Conservation (phyloP, 1,140 invertebrate species). For the Philaenus spumarius region DNA sequence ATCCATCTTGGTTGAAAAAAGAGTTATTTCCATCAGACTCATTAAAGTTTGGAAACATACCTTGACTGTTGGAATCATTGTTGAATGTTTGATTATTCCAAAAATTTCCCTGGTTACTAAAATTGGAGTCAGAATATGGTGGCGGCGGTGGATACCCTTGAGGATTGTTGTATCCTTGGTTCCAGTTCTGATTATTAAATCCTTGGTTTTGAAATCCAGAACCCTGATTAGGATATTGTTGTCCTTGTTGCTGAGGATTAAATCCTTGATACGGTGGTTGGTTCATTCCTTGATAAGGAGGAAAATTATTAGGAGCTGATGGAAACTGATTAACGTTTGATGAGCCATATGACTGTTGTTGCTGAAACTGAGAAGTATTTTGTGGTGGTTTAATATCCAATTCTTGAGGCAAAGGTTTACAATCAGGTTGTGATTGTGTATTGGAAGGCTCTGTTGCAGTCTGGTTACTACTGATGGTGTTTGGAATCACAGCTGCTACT, state of each 20-base stretch:
- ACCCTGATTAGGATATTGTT: not conserved
- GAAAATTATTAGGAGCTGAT: not conserved
- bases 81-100: slow-evolving; percentile 10
- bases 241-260: slow-evolving; percentile 7
- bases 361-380: slow-evolving; percentile 31
- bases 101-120: not conserved
- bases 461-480: slow-evolving; percentile 1
- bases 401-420: not conserved
- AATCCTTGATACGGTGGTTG: not conserved
- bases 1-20: slow-evolving; percentile 11
- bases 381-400: slow-evolving; percentile 26
- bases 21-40: not conserved
- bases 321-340: slow-evolving; percentile 6
- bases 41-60: slow-evolving; percentile 2
- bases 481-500: slow-evolving; percentile 31
- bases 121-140: too few species aligned
- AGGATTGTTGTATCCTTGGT: too few species aligned
- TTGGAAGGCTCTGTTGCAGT: not conserved
- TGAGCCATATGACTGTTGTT: not conserved
- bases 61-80: slow-evolving; percentile 5
- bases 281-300: not conserved
- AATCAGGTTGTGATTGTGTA: not conserved
- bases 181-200: slow-evolving; percentile 10
- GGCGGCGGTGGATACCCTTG: too few species aligned
- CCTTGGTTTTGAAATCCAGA: slow-evolving; percentile 8